Percentiles rank a stretch among this genome's conserved stretches.
These are phyloP conservation scores for Anas bernieri DNA, from an alignment of 2,797 vertebrate genomes.

Conservation along the genomic window DNA sequence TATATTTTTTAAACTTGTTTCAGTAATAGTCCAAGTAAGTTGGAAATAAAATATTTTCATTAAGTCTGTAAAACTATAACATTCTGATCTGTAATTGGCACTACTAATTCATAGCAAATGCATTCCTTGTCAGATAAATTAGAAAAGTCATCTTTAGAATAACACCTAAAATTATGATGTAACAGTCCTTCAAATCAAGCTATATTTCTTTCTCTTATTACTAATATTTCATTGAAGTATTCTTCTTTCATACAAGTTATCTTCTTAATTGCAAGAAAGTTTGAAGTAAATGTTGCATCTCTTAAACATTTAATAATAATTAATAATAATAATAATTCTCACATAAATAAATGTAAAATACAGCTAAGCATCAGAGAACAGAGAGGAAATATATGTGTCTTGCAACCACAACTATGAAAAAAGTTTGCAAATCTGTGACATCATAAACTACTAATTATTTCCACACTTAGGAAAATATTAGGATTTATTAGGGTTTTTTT, in stretches of 20 bases:
- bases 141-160: not conserved
- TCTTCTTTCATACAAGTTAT: not conserved
- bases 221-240: not conserved
- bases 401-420: slow-evolving; percentile 46
- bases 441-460: slow-evolving; percentile 61
- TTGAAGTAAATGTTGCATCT: not conserved
- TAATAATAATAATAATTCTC: not conserved
- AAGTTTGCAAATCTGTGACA: slow-evolving; percentile 47
- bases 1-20: not conserved
- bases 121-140: not conserved
- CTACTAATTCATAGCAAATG: not conserved
- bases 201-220: not conserved
- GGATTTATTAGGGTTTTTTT: slow-evolving; percentile 61
- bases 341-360: not conserved
- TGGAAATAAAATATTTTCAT: not conserved
- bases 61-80: not conserved
- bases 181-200: not conserved
- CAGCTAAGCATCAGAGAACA: not conserved
- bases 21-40: not conserved
- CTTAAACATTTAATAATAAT: not conserved
- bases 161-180: not conserved
- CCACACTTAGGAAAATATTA: slow-evolving; percentile 59
- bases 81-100: not conserved
- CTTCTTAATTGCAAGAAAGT: not conserved
- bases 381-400: slow-evolving; percentile 2